Evolutionary conservation across 2,113 vertebrate genomes (phyloP), one percentile per base, ranked within the genome.

Genomic region (Heloderma charlesbogerti): DNA sequence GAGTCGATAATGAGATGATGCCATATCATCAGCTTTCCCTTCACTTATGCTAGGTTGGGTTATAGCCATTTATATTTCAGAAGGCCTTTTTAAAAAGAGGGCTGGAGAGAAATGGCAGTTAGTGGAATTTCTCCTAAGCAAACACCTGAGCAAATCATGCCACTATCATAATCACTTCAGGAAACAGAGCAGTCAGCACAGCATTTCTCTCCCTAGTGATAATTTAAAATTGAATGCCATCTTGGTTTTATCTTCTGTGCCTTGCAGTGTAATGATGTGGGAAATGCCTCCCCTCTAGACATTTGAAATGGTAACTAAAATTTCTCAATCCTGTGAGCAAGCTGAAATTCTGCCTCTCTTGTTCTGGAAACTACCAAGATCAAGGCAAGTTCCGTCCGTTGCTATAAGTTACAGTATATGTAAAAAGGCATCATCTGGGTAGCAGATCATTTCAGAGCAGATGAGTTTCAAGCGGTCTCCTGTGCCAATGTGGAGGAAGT

Each of bases 11-110:
- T 8, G 29, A 90, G 63, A 86, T 75, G 74, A 13, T 83, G 34
- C 54, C 69, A 18, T 82, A 74, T 91, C 93, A 84, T 86, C 48
- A 95, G 60, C 77, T 10, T 75, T 80, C 89, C 45, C 0, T 86
- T 77, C 77, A 54, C 71, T 93, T 91, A 79, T 15, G 79, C 77
- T 85, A 90, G 89, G 57, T 84, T 86, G 67, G 79, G 92, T 87
- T 0, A 86, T 93, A 86, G 43, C 78, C 22, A 37, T 20, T 63
- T 15, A 13, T 72, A 91, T 89, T 96, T 92, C 93, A 80, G 16
- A 1, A 92, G 37, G 27, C 18, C n/a, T 43, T 40, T 87, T 75
- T 63, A 60, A 82, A 71, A 88, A 13, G 71, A 85, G 60, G 22
- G 43, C 45, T 6, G 48, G 79, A n/a, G 43, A 63, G 18, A 48